Conservation (phyloP, 2,113 vertebrate genomes). For the Miniopterus natalensis region DNA sequence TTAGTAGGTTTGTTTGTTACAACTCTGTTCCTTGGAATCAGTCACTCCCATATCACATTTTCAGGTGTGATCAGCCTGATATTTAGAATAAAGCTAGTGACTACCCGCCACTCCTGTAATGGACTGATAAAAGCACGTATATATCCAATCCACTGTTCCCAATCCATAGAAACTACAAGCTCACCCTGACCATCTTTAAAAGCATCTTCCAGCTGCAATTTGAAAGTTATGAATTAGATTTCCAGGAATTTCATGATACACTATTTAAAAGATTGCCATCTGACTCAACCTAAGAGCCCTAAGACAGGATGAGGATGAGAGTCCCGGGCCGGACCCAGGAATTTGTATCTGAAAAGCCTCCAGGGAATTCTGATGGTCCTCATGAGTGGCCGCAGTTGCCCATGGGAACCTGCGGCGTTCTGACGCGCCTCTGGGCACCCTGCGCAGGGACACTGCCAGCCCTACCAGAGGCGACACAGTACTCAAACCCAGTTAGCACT, state of each 20-base stretch:
- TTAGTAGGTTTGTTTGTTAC: neutral
- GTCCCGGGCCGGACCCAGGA: no score
- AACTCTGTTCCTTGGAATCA: neutral
- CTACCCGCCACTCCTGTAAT: neutral
- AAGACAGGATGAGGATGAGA: neutral
- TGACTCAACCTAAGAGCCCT: neutral
- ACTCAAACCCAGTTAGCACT: neutral
- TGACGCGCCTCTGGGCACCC: neutral
- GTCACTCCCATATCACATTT: neutral
- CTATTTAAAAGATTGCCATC: neutral
- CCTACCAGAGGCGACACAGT: neutral
- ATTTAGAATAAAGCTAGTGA: neutral
- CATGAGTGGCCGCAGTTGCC: neutral
- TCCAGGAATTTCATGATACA: neutral
- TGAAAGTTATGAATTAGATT: conserved; percentile 2
- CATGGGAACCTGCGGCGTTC: neutral
- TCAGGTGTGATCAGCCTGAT: neutral
- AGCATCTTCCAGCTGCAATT: neutral
- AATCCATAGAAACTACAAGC: neutral
- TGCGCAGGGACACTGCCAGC: fast-evolving
- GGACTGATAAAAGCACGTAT: neutral
- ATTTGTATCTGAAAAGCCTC: neutral
- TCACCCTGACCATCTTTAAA: neutral
- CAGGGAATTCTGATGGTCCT: neutral
- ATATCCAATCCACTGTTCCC: neutral